phyloP scores from a whole-genome alignment of 2,797 vertebrate genomes.

The Chelmon rostratus region DNA sequence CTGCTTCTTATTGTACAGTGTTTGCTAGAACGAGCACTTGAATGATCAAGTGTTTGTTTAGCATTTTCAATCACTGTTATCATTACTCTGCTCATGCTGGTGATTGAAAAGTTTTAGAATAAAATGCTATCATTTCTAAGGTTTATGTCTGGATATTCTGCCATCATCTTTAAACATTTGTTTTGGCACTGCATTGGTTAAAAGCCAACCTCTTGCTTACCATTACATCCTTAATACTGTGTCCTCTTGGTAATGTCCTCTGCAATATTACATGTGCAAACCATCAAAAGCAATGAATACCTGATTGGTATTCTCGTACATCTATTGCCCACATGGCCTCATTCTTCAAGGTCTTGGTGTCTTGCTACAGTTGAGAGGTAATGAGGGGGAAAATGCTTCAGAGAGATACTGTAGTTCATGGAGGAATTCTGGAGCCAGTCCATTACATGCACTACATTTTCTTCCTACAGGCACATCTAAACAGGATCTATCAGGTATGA shows the following conservation, averaged over 20 bases:
- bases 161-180: conserved; percentile 48
- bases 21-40: conserved; percentile 62
- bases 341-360: conserved; percentile 59
- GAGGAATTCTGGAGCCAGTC: conserved; percentile 72
- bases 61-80: conserved; percentile 70
- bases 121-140: conserved; percentile 15
- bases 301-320: conserved; percentile 61
- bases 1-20: conserved; percentile 49
- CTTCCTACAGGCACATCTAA: conserved; percentile 89
- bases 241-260: conserved; percentile 45
- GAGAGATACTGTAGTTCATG: conserved; percentile 64
- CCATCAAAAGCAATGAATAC: conserved; percentile 69
- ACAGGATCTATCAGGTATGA: conserved; percentile 92
- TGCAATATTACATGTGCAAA: conserved; percentile 56
- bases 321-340: conserved; percentile 55
- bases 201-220: conserved; percentile 37
- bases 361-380: conserved; percentile 60
- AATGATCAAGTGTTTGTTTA: conserved; percentile 63
- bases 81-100: conserved; percentile 54
- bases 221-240: conserved; percentile 66
- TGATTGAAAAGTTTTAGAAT: conserved; percentile 63
- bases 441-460: conserved; percentile 87
- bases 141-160: conserved; percentile 30
- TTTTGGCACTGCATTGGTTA: conserved; percentile 35
- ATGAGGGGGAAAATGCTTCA: conserved; percentile 65